Percentiles rank a stretch among this genome's conserved stretches.
Conservation (phyloP, 2,888 invertebrate genomes). For the Artemia sp. region DNA sequence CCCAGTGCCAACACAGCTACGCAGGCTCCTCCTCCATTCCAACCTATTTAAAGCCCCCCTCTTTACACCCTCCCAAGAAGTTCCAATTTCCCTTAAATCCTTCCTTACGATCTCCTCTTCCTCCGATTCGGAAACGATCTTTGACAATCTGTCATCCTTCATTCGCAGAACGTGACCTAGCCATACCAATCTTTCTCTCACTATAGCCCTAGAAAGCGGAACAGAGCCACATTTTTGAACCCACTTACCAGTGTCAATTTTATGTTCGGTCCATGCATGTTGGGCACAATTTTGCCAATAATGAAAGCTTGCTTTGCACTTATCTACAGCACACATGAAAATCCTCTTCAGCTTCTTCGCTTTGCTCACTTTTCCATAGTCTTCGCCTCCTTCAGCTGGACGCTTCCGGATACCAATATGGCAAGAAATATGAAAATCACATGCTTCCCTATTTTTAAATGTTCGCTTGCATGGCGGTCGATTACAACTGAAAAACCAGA, state of each 20-base stretch:
- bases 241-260: not conserved
- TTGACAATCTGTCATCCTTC: no score
- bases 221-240: no score
- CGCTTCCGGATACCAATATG: conserved; percentile 5
- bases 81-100: no score
- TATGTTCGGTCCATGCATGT: conserved; percentile 10
- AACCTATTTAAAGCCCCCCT: no score
- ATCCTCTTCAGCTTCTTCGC: conserved; percentile 4
- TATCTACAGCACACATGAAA: not conserved
- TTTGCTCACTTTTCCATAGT: conserved; percentile 4
- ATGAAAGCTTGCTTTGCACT: conserved; percentile 4
- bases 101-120: no score
- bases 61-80: no score
- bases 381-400: not conserved
- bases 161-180: no score
- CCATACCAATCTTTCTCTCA: no score
- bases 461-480: conserved; percentile 2
- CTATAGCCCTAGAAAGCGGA: no score
- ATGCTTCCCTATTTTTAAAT: not conserved
- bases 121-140: no score
- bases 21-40: no score
- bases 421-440: not conserved
- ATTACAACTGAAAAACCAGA: not conserved
- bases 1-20: no score
- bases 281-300: conserved; percentile 12